A percentile compares a stretch with the other conserved stretches of the same genome.
Conservation (phyloP, 1,140 invertebrate genomes). For the Teleopsis dalmanni region DNA sequence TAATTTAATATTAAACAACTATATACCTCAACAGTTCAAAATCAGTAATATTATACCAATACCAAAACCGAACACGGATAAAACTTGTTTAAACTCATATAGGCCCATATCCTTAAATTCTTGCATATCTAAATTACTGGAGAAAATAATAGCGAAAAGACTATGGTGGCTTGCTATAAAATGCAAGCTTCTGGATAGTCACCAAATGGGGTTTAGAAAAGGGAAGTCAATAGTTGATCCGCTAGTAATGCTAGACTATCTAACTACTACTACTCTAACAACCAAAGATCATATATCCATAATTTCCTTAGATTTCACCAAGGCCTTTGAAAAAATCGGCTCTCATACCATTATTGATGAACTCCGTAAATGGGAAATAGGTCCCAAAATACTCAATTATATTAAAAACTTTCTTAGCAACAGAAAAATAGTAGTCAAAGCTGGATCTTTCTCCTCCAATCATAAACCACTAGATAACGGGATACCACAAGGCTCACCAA, state of each 20-base stretch:
- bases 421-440: constrained; percentile 9
- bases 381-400: constrained; percentile 11
- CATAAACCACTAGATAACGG: constrained; percentile 8
- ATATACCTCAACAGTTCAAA: constrained; percentile 8
- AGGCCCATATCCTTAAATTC: constrained; percentile 12
- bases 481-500: constrained; percentile 14
- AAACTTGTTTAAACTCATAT: neutral
- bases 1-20: constrained; percentile 4
- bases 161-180: constrained; percentile 11
- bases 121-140: constrained; percentile 6
- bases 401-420: constrained; percentile 12
- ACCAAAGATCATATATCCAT: constrained; percentile 8
- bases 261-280: neutral
- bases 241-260: constrained; percentile 5
- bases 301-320: constrained; percentile 12
- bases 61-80: constrained; percentile 4
- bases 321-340: constrained; percentile 13
- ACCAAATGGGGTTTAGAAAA: constrained; percentile 6
- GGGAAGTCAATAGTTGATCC: constrained; percentile 2
- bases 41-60: constrained; percentile 2
- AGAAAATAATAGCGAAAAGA: constrained; percentile 10
- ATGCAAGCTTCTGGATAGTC: constrained; percentile 11
- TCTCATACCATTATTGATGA: too few species aligned
- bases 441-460: neutral
- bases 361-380: constrained; percentile 11